Conservation (phyloP, 2,888 invertebrate genomes). For the Marasmarcha lunaedactyla region DNA sequence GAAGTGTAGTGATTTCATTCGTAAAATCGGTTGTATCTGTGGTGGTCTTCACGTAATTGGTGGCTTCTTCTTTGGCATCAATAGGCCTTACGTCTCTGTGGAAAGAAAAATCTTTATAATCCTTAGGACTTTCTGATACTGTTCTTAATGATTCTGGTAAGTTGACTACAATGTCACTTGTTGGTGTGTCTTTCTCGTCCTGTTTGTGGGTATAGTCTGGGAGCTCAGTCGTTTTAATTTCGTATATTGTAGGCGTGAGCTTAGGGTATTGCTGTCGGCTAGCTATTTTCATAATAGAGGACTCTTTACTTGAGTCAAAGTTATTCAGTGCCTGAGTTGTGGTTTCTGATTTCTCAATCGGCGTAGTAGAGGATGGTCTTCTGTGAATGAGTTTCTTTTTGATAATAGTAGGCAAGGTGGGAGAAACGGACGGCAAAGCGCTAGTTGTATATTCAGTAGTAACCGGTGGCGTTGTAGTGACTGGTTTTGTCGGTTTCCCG, state of each 20-base stretch:
- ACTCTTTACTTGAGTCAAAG: constrained; percentile 43
- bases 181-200: constrained; percentile 65
- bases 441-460: constrained; percentile 58
- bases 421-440: constrained; percentile 53
- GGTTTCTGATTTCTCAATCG: constrained; percentile 37
- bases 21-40: constrained; percentile 22
- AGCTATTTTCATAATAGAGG: constrained; percentile 65
- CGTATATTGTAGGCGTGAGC: constrained; percentile 27
- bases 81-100: constrained; percentile 57
- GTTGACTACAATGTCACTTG: constrained; percentile 56
- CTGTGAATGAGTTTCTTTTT: constrained; percentile 51
- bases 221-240: constrained; percentile 32
- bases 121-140: constrained; percentile 20
- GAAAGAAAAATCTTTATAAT: constrained; percentile 46
- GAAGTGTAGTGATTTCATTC: constrained; percentile 34
- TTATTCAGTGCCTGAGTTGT: constrained; percentile 36
- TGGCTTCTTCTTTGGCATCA: constrained; percentile 43
- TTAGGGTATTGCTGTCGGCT: constrained; percentile 38
- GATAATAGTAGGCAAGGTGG: constrained; percentile 49
- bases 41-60: constrained; percentile 23
- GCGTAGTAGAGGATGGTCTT: constrained; percentile 37
- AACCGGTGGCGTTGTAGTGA: constrained; percentile 47
- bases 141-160: constrained; percentile 38
- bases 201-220: constrained; percentile 62
- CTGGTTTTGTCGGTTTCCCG: constrained; percentile 36